These are phyloP conservation scores for Danio jaintianensis DNA, from an alignment of 2,797 vertebrate species.

Conservation along the genomic window DNA sequence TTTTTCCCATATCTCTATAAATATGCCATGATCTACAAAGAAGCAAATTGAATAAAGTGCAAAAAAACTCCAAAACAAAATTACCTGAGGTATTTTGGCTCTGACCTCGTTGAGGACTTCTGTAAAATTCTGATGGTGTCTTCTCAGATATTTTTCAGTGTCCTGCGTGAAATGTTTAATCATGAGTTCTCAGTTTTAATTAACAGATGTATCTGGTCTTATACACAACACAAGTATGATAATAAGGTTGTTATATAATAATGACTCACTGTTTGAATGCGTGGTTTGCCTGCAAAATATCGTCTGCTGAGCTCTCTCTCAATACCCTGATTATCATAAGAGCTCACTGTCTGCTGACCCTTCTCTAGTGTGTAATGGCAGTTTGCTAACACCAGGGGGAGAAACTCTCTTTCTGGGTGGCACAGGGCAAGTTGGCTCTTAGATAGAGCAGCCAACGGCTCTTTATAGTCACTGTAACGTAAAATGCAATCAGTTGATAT, in stretches of 20 bases:
- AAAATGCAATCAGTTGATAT: neutral
- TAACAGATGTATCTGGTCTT: neutral
- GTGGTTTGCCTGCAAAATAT: slow-evolving; percentile 77
- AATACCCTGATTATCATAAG: slow-evolving; percentile 69
- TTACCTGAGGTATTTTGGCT: slow-evolving; percentile 76
- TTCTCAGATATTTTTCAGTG: slow-evolving; percentile 72
- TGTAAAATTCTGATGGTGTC: slow-evolving; percentile 77
- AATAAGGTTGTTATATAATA: neutral
- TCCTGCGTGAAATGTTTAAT: slow-evolving; percentile 63
- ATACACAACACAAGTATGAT: neutral
- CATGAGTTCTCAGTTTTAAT: neutral
- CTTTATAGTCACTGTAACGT: slow-evolving; percentile 68
- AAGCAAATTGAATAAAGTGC: neutral
- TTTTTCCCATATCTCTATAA: neutral
- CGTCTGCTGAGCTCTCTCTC: slow-evolving; percentile 72
- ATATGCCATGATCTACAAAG: too few relatives aligned
- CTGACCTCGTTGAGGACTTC: slow-evolving; percentile 73
- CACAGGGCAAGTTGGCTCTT: slow-evolving; percentile 77
- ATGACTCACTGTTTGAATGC: slow-evolving; percentile 69
- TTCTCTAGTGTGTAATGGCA: slow-evolving; percentile 78
- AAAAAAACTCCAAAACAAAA: neutral
- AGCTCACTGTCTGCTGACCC: slow-evolving; percentile 69
- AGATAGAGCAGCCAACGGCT: slow-evolving; percentile 69
- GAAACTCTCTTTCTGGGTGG: slow-evolving; percentile 76
- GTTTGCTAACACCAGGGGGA: slow-evolving; percentile 77